Evolutionary conservation across 2,113 vertebrate species (phyloP).

Genomic region (Myodes glareolus): DNA sequence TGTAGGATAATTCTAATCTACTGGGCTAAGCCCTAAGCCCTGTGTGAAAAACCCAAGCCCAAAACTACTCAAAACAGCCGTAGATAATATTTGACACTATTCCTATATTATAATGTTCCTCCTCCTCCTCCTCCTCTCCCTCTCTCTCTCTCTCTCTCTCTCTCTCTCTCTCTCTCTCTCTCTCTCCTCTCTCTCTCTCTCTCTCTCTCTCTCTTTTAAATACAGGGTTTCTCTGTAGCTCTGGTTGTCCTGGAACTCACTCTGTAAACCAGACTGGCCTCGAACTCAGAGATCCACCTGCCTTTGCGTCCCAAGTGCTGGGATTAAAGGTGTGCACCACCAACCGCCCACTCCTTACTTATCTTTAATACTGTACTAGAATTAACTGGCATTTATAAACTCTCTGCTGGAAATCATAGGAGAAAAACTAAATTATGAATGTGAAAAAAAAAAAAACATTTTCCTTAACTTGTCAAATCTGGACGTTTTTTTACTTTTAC

Average conservation of each 20-base stretch:
- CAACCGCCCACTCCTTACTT: neutral
- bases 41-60: neutral
- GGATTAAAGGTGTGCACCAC: too few relatives aligned
- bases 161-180: too few relatives aligned
- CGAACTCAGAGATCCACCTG: too few relatives aligned
- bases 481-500: neutral
- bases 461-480: neutral
- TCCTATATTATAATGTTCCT: neutral
- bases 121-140: too few relatives aligned
- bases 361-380: neutral
- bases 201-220: too few relatives aligned
- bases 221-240: too few relatives aligned
- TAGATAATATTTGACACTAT: neutral
- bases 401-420: neutral
- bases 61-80: neutral
- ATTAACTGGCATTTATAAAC: constrained; percentile 31
- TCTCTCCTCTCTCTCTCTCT: too few relatives aligned
- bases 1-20: constrained; percentile 9
- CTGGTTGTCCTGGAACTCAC: too few relatives aligned
- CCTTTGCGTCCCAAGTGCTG: too few relatives aligned
- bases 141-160: too few relatives aligned
- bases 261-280: too few relatives aligned
- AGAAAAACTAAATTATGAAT: constrained; percentile 54
- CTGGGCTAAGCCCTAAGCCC: neutral
- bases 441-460: constrained; percentile 41